Conservation (phyloP, 1,140 invertebrate genomes). For the Euwallacea similis region DNA sequence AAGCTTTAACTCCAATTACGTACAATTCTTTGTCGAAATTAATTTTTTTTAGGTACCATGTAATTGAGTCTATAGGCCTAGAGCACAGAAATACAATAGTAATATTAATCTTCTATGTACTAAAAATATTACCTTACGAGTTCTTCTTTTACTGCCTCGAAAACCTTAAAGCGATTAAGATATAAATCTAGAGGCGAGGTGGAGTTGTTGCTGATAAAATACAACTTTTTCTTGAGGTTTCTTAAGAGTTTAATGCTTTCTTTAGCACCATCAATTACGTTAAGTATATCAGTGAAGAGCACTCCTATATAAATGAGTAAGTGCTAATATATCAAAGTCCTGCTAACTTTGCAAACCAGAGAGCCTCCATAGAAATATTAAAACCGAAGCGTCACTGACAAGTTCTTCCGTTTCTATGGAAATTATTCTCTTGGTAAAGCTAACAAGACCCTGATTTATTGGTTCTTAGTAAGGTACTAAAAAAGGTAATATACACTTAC, state of each 20-base stretch:
- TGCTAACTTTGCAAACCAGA: too few relatives aligned
- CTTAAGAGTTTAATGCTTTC: constrained; percentile 42
- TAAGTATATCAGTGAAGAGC: constrained; percentile 39
- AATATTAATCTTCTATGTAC: too few relatives aligned
- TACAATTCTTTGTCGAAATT: constrained; percentile 47
- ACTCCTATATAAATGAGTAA: constrained; percentile 28
- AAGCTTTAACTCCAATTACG: constrained; percentile 34
- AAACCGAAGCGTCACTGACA: too few relatives aligned
- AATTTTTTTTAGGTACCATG: constrained; percentile 42
- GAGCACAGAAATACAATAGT: constrained; percentile 3
- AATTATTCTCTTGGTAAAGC: too few relatives aligned
- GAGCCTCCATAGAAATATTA: too few relatives aligned
- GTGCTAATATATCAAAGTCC: too few relatives aligned
- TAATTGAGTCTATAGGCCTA: constrained; percentile 38
- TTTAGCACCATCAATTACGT: constrained; percentile 41
- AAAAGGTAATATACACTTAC: constrained; percentile 20
- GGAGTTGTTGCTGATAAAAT: constrained; percentile 49
- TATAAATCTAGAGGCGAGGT: constrained; percentile 24
- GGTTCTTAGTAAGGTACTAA: too few relatives aligned
- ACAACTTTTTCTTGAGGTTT: constrained; percentile 45
- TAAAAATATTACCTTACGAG: constrained; percentile 23
- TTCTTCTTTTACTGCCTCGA: constrained; percentile 21
- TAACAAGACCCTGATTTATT: too few relatives aligned
- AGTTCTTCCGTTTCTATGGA: too few relatives aligned
- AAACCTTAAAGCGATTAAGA: constrained; percentile 32